Evolutionary conservation across 2,113 vertebrate species (phyloP), one percentile per base, ranked within the genome.

Genomic region (Platichthys stellatus): DNA sequence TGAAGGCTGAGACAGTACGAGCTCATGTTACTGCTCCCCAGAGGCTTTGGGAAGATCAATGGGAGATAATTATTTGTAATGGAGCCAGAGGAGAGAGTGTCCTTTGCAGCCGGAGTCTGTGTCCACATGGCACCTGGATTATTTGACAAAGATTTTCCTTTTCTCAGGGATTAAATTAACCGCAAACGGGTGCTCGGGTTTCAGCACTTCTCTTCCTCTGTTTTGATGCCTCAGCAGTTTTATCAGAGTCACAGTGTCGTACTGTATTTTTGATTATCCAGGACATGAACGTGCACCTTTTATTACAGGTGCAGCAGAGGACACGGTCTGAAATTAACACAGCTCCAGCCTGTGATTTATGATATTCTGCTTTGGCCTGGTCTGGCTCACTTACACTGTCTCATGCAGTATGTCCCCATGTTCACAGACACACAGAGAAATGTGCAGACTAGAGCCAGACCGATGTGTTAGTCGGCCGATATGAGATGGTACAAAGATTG

Each of bases 31-130:
- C 71, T 17, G 71, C 74, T 66, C 76, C 65, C 24, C 80, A 58
- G 78, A 83, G 80, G 49, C 28, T 60, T 67, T 18, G 2, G 45
- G 14, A 43, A 64, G 75, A 91, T 90, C 90, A 56, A 88, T 83
- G 53, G 56, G 67, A 74, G 86, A 90, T 90, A 88, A 90, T 89
- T 92, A 90, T 92, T 89, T 86, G 56, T 87, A 84, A 92, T 84
- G 82, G 78, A 87, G 78, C 69, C 76, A 71, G 76, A 74, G 24
- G 63, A 72, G 73, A 63, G 56, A 79, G 43, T 80, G 76, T 76
- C 71, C 60, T 80, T 81, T 86, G 75, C 68, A 78, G 63, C 10
- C 17, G 17, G 20, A 63, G 53, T 23, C 45, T 81, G 77, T 84
- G 70, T 74, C 66, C 47, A 71, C 35, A 80, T 43, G 26, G 45